Evolutionary conservation across 2,888 invertebrate genomes (phyloP).

Genomic region (Leucania comma): DNA sequence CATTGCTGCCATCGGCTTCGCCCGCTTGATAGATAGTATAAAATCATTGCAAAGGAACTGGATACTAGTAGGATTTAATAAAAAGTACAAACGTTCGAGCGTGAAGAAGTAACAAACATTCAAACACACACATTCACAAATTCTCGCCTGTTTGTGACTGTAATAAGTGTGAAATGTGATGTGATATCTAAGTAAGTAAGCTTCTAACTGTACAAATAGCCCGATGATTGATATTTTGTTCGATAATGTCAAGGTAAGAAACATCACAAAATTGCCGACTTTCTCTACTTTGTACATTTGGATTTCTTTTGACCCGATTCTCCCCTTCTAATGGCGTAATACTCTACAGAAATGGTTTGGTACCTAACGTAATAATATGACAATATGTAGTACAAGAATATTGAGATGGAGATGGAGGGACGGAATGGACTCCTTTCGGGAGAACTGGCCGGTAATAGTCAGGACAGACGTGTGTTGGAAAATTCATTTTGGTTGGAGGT

Average conservation of each 20-base stretch:
- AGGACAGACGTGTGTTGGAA: background rate
- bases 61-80: no score
- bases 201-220: background rate
- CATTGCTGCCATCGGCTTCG: no score
- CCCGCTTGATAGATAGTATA: no score
- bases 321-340: constrained; percentile 44
- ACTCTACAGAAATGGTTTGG: background rate
- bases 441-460: background rate
- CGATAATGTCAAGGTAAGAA: constrained; percentile 25
- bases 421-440: background rate
- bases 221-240: constrained; percentile 15
- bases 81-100: no score
- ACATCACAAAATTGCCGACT: constrained; percentile 8
- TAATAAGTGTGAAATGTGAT: no score
- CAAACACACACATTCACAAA: background rate
- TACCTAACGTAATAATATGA: background rate
- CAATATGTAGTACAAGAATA: background rate
- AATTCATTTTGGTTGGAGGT: background rate
- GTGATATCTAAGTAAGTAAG: background rate
- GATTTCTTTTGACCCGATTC: background rate
- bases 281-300: constrained; percentile 16
- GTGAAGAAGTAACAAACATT: background rate
- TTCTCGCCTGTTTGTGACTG: no score
- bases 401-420: background rate
- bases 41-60: no score